These are phyloP conservation scores for Mesaphorura yosii DNA, from an alignment of 1,140 invertebrate species.

Conservation along the genomic window DNA sequence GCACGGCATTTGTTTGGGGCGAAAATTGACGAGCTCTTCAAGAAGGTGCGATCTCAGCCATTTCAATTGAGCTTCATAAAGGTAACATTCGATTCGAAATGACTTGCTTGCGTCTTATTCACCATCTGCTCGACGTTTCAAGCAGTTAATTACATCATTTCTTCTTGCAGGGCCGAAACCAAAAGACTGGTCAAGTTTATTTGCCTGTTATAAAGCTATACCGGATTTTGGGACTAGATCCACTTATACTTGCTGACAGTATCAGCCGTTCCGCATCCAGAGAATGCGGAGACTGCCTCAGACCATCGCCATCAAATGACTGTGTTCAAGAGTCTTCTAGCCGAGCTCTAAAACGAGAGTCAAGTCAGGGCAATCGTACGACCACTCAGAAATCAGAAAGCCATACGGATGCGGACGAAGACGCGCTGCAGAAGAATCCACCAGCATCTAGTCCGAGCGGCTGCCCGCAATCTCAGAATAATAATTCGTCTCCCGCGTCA, in stretches of 20 bases:
- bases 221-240: conserved; percentile 25
- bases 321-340: background rate
- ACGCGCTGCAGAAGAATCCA: background rate
- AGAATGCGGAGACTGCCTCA: background rate
- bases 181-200: conserved; percentile 22
- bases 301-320: background rate
- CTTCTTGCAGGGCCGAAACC: conserved; percentile 19
- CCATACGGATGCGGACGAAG: no score
- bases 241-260: background rate
- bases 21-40: conserved; percentile 22
- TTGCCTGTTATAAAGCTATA: conserved; percentile 29
- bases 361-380: background rate
- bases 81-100: conserved; percentile 6
- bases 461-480: background rate
- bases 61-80: conserved; percentile 18
- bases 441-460: background rate
- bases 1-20: conserved; percentile 23
- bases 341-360: background rate
- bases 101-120: background rate
- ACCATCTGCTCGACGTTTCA: background rate
- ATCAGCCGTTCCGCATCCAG: background rate
- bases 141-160: background rate
- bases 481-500: conserved; percentile 6
- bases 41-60: conserved; percentile 18
- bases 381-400: background rate